Base-by-base conservation (phyloP, 2,888 invertebrate genomes). In the Megalurothrips usitatus region DNA sequence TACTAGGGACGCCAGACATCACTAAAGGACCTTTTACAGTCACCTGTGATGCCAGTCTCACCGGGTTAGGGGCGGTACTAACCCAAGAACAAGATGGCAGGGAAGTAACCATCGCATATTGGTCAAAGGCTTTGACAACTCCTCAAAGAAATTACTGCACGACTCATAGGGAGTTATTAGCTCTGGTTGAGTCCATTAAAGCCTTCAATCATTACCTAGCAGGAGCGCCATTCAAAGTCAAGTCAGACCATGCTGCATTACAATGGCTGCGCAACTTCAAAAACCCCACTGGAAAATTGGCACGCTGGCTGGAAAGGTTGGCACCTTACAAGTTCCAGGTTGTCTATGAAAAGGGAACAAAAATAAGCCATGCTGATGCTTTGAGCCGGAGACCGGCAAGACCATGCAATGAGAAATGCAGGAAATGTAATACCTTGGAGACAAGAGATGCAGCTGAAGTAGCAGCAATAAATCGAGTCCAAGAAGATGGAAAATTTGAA, bases 241-340 rank as follows among this genome's bases (percentile, higher is more conserved):
- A 75, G 3, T 48, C 78, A 8, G 81, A 81, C 47, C 78, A 68
- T 47, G 63, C 81, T 2, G 49, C 81, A 10, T 6, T 81, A 12
- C 28, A 68, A 12, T 81, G 75, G 75, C 47, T 81, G 14, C 19
- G 34, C 12, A 78, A 23, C n/a, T 43, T 81, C 26, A 81, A 81
- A 23, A 81, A 81, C 47, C 75, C 78, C 17, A 78, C 81, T 11
- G 78, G 78, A 11, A 63, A 75, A 79, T 23, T 81, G 23, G 81
- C 78, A 4, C 28, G 81, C 0, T 81, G 81, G 81, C 34, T 78
- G 4, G 34, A 23, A 14, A 1, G 43, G 2, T 47, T 81, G 1
- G 26, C 34, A 0, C 34, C 48, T 11, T 81, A 75, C 78, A 75
- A 81, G 12, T 78, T 81, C 43, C 11, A 78, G 12, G 52, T 81